Evolutionary conservation across 2,113 vertebrate genomes (phyloP).

Genomic region (Eubucco bourcierii): DNA sequence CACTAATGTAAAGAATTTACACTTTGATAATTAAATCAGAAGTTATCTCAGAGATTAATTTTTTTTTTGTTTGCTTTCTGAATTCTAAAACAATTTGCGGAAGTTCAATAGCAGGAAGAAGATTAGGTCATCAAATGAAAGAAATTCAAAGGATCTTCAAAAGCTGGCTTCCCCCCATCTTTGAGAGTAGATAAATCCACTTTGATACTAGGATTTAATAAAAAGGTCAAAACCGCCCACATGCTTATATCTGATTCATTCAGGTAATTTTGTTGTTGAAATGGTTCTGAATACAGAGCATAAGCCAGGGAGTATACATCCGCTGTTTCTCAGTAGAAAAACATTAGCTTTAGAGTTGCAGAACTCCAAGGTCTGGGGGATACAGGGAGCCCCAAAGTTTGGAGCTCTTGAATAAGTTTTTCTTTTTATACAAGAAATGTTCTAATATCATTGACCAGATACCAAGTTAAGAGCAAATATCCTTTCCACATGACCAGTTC

Average conservation of each 20-base stretch:
- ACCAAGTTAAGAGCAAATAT: neutral
- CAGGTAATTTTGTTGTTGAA: slow-evolving; percentile 3
- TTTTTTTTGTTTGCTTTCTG: neutral
- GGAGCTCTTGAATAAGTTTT: neutral
- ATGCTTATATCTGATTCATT: neutral
- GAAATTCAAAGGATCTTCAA: slow-evolving; percentile 43
- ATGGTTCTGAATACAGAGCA: neutral
- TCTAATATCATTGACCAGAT: neutral
- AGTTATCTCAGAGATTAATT: neutral
- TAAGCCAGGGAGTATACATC: neutral
- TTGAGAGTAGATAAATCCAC: slow-evolving; percentile 13
- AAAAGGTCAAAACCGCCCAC: slow-evolving; percentile 2
- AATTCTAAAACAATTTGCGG: slow-evolving; percentile 15
- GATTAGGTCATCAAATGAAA: slow-evolving; percentile 31
- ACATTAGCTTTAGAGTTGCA: neutral
- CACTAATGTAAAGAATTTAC: slow-evolving; percentile 14
- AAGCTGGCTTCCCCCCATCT: neutral
- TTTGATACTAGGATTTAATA: slow-evolving; percentile 43
- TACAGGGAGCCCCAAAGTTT: neutral
- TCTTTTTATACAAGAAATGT: neutral
- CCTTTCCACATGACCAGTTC: neutral
- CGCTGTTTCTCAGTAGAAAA: neutral
- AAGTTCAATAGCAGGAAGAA: slow-evolving; percentile 19
- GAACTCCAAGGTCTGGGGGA: neutral
- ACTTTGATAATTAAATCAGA: slow-evolving; percentile 32